Base-by-base conservation (phyloP, 1,140 invertebrate species). In the Atta colombica region DNA sequence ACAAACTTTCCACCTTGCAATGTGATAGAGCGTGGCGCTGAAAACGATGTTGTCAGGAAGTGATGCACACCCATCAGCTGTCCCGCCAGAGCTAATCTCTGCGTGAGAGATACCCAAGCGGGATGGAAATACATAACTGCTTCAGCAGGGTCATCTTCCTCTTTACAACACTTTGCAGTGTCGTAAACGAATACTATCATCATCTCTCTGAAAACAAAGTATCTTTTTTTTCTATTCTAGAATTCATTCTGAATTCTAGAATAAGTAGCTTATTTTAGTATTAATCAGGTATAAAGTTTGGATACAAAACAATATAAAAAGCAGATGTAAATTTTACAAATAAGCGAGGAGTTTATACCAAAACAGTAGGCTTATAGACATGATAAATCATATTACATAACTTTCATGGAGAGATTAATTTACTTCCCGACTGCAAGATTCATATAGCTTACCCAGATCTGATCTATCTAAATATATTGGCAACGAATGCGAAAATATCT, bases 101-200 rank as follows among this genome's bases (percentile, higher is more conserved):
- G 97, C 5, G 97, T 97, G 85, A 97, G 97, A 0, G 97, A 98
- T 12, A 98, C 98, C 97, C 98, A 98, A 51, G 97, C 96, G 3
- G 98, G 98, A 95, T 98, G 97, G 94, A 98, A 98, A 92, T 98
- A 98, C n/a, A 98, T 95, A 72, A 98, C 97, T 21, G 98, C 97
- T 69, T 98, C 96, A 72, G 97, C 97, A n/a, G 98, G 97, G 95
- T 98, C 98, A 94, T 98, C 98, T 87, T 97, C 97, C 94, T 98
- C 98, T 55, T 96, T 96, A 90, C 96, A 96, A 93, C 97, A 97
- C 91, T 96, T 96, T 92, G 97, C 95, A n/a, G 97, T 97, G 95
- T 98, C 98, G 90, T 98, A 98, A 66, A 98, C 96, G 95, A 98
- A 98, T 82, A 98, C 97, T 95, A 98, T 98, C 96, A 98, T 97